A percentile compares a stretch with the other conserved stretches of the same genome.
Evolutionary conservation across 2,113 vertebrate genomes (phyloP).

Genomic region (Indicator maculatus): DNA sequence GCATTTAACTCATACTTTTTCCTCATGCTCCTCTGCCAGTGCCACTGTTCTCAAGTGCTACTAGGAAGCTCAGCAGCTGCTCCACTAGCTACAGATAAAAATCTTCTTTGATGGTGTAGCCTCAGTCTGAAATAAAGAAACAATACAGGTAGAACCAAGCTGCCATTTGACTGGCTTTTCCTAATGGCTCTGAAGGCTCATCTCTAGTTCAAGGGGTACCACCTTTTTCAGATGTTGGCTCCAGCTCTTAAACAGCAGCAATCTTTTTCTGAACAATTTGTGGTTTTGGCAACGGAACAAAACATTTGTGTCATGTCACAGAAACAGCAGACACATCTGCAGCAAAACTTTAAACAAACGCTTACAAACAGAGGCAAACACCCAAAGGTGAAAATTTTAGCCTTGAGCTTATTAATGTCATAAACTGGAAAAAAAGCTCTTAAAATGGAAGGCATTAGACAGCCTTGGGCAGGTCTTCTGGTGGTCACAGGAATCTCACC

Average conservation of each 20-base stretch:
- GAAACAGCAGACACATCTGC: neutral
- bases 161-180: neutral
- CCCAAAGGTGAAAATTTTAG: neutral
- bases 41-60: neutral
- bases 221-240: neutral
- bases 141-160: fast-evolving
- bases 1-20: neutral
- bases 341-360: neutral
- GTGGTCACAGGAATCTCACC: neutral
- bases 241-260: fast-evolving
- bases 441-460: neutral
- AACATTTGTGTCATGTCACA: neutral
- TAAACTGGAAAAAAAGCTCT: neutral
- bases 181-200: neutral
- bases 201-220: neutral
- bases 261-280: neutral
- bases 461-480: neutral
- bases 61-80: neutral
- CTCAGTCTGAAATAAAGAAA: neutral
- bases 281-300: neutral
- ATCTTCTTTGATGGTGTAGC: neutral
- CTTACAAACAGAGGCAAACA: neutral
- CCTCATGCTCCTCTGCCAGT: neutral
- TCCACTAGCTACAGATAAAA: neutral
- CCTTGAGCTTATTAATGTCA: neutral